phyloP scores from a whole-genome alignment of 2,113 vertebrate species.

The Epinephelus moara region DNA sequence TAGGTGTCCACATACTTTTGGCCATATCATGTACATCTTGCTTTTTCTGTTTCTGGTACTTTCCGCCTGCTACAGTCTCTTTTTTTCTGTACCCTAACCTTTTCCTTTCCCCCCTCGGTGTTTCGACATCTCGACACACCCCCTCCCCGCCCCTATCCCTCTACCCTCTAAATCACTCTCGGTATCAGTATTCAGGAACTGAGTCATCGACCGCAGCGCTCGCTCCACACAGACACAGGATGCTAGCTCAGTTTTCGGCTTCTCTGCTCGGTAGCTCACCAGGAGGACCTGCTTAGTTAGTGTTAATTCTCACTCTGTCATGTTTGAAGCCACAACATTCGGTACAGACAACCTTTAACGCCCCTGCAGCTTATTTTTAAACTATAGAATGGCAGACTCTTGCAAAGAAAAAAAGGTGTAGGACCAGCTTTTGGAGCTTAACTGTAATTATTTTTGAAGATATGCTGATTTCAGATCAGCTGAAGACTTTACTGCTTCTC shows the following conservation, averaged over 20 bases:
- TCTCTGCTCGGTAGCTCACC: neutral
- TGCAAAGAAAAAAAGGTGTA: neutral
- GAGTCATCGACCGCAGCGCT: slow-evolving; percentile 50
- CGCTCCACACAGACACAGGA: slow-evolving; percentile 39
- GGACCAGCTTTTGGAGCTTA: neutral
- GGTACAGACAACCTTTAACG: neutral
- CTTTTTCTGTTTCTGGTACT: neutral
- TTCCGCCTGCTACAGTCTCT: neutral
- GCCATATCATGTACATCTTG: neutral
- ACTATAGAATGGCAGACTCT: neutral
- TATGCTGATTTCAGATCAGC: neutral
- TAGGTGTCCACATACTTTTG: neutral
- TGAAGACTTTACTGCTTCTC: neutral
- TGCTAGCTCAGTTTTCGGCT: slow-evolving; percentile 1
- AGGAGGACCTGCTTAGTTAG: neutral
- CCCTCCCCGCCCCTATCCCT: no score
- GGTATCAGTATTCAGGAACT: slow-evolving; percentile 63
- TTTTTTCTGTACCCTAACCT: no score
- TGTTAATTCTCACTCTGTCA: neutral
- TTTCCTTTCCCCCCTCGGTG: no score
- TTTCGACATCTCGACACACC: neutral
- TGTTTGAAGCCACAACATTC: neutral
- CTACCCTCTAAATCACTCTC: slow-evolving; percentile 15
- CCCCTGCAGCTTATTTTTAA: no score
- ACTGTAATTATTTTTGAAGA: neutral